Evolutionary conservation across 2,113 vertebrate genomes (phyloP).

Genomic region (Athene noctua): DNA sequence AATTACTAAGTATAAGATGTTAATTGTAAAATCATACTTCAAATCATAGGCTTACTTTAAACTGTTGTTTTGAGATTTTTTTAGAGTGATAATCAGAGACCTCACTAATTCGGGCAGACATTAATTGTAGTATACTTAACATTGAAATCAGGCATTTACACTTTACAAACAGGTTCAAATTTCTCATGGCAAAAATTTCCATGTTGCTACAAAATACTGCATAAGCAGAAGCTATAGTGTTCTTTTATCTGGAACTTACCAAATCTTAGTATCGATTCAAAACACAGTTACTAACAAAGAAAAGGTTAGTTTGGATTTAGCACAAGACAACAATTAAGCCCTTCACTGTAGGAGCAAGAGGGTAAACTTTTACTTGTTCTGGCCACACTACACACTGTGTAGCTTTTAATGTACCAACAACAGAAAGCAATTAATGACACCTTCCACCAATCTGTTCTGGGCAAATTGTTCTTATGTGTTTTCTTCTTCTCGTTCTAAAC

Average conservation of each 20-base stretch:
- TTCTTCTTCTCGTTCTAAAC: neutral
- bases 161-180: neutral
- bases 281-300: neutral
- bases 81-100: neutral
- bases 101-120: neutral
- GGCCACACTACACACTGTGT: neutral
- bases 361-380: neutral
- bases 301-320: constrained; percentile 12
- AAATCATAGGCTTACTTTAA: neutral
- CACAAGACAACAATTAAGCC: neutral
- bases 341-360: neutral
- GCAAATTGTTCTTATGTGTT: neutral
- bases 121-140: neutral
- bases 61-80: neutral
- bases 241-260: neutral
- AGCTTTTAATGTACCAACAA: neutral
- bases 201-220: neutral
- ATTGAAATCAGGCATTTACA: neutral
- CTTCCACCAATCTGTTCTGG: neutral
- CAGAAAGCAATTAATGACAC: neutral
- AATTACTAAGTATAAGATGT: neutral
- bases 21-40: neutral
- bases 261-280: neutral
- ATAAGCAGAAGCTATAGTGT: neutral
- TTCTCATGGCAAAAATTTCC: neutral